phyloP scores from a whole-genome alignment of 2,888 invertebrate genomes.

The Eucera pruinosa region DNA sequence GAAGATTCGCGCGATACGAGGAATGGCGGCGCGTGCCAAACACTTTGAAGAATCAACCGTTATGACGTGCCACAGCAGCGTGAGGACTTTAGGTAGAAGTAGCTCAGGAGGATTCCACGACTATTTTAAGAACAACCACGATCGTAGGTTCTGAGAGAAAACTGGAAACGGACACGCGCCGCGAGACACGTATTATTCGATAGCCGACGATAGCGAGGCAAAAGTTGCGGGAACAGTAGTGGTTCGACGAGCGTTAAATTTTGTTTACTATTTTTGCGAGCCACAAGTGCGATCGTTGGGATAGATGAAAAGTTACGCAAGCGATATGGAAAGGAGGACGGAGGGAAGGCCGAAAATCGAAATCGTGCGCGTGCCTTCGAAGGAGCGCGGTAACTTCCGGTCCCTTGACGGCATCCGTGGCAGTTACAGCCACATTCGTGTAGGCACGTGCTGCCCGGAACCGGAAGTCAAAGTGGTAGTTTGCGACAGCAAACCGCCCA shows the following conservation, averaged over 20 bases:
- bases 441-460: slow-evolving; percentile 80
- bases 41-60: slow-evolving; percentile 36
- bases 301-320: neutral
- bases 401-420: slow-evolving; percentile 80
- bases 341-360: slow-evolving; percentile 80
- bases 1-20: slow-evolving; percentile 14
- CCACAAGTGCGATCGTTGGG: neutral
- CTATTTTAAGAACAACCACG: slow-evolving; percentile 49
- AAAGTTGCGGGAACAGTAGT: too few relatives aligned
- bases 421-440: slow-evolving; percentile 79
- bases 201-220: slow-evolving; percentile 11
- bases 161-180: slow-evolving; percentile 33
- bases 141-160: slow-evolving; percentile 39
- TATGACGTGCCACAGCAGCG: slow-evolving; percentile 36
- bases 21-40: slow-evolving; percentile 37
- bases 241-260: neutral
- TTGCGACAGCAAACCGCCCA: slow-evolving; percentile 77
- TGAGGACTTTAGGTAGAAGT: slow-evolving; percentile 34
- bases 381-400: slow-evolving; percentile 79
- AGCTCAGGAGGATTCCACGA: slow-evolving; percentile 38
- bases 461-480: slow-evolving; percentile 72
- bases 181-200: slow-evolving; percentile 1
- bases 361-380: slow-evolving; percentile 80
- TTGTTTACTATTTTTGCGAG: slow-evolving; percentile 20
- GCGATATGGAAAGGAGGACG: neutral